Percentiles rank a stretch among this genome's conserved stretches.
These are phyloP conservation scores for Sarcophaga carnaria DNA, from an alignment of 2,888 invertebrate genomes.

Conservation along the genomic window DNA sequence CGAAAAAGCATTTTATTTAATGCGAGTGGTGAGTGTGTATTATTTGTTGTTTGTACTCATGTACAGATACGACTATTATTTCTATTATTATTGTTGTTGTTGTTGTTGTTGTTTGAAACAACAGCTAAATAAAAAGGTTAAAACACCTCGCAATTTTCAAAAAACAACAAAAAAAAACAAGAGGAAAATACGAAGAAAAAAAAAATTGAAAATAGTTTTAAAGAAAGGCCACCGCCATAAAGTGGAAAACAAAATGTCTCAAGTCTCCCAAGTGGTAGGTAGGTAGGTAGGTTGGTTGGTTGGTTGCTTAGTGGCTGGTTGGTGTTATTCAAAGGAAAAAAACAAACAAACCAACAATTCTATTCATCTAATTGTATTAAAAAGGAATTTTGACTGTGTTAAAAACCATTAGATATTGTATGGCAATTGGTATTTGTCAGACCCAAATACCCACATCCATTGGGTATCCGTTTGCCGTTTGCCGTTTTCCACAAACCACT, in stretches of 20 bases:
- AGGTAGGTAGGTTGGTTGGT: background rate
- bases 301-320: background rate
- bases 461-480: background rate
- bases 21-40: conserved; percentile 1
- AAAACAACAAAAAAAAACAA: too few relatives aligned
- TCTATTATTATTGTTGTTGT: background rate
- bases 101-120: conserved; percentile 32
- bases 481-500: background rate
- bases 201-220: conserved; percentile 33
- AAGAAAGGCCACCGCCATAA: conserved; percentile 56
- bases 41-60: background rate
- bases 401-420: conserved; percentile 39
- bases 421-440: background rate
- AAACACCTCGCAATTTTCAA: conserved; percentile 57
- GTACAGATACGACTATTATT: background rate
- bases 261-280: conserved; percentile 52
- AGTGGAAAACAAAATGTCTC: conserved; percentile 31
- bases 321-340: background rate
- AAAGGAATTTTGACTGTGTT: conserved; percentile 50
- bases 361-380: conserved; percentile 56
- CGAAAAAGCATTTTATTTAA: conserved; percentile 10
- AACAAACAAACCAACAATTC: conserved; percentile 44
- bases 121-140: conserved; percentile 53
- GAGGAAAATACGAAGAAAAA: too few relatives aligned
- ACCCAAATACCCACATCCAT: background rate